Evolutionary conservation across 2,797 vertebrate species (phyloP).

Genomic region (Oryzias sinensis): DNA sequence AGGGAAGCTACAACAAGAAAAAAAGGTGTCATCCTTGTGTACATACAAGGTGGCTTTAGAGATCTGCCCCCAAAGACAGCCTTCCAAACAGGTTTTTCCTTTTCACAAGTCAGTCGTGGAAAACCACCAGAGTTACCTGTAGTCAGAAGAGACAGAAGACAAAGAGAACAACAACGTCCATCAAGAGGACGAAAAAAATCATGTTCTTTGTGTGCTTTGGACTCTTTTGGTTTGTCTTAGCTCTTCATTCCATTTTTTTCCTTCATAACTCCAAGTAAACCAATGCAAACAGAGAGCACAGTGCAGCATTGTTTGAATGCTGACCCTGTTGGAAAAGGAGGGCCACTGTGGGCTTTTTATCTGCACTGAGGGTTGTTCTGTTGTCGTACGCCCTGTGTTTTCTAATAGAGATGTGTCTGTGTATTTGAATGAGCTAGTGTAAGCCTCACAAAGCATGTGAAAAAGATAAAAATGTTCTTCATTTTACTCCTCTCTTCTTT

Average conservation of each 20-base stretch:
- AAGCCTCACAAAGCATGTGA: conserved; percentile 3
- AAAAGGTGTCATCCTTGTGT: conserved; percentile 5
- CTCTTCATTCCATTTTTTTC: conserved; percentile 8
- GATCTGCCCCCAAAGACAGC: conserved; percentile 8
- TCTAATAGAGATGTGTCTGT: neutral
- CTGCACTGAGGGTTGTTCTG: conserved; percentile 9
- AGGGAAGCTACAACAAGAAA: conserved; percentile 1
- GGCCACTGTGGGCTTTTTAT: conserved; percentile 14
- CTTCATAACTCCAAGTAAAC: conserved; percentile 23
- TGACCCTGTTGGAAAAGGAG: conserved; percentile 35
- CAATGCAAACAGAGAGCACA: conserved; percentile 18
- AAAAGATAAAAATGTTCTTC: neutral
- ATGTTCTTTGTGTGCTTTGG: neutral
- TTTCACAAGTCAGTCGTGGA: conserved; percentile 37
- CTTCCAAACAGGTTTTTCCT: conserved; percentile 40
- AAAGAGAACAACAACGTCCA: conserved; percentile 24
- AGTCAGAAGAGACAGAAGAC: conserved; percentile 19
- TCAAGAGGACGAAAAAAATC: neutral
- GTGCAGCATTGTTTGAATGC: conserved; percentile 39
- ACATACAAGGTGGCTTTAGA: neutral
- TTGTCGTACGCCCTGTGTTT: conserved; percentile 9
- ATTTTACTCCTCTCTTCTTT: neutral
- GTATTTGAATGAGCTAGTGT: conserved; percentile 2
- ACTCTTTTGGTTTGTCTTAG: neutral
- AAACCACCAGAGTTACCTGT: conserved; percentile 1